Base-by-base conservation (phyloP, 30 jellyfish, hydroid and myxozoan genomes). In the Aurelia aurita region DNA sequence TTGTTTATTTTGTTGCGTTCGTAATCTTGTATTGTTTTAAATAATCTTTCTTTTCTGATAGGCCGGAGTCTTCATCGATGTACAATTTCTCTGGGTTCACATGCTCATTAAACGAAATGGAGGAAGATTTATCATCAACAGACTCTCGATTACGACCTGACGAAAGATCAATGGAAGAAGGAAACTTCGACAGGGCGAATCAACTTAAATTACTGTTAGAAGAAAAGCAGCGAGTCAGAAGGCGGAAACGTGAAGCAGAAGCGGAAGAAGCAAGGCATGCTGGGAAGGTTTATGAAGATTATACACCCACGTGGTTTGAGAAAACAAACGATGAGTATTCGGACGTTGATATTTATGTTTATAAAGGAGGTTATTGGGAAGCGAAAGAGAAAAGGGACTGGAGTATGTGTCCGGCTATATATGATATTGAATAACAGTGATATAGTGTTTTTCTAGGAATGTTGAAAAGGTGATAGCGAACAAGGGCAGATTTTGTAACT, bases 341-440 rank as follows among this genome's bases (percentile, higher is more conserved):
- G 18, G 97, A 85, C 75, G 25, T 46, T 19, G 96, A 86, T 2
- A 95, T 95, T 11, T 95, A 43, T 75, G 97, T 90, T 55, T 95
- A 95, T 60, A 95, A 95, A 69, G 99, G 99, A 0, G 99, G 99
- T 25, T 95, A 95, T 68, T 95, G 99, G 99, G 99, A 95, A 71
- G 99, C 97, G 60, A 95, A 95, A 60, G 97, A 78, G 80, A 95
- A 84, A 64, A 80, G 68, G 18, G 99, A 95, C 55, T 95, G 96
- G 96, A 61, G 86, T 39, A 71, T 51, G 72, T 95, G 99, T 73
- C 99, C 99, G 3, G 75, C 26, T 4, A 90, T 95, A n/a, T 95
- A 89, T 71, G 95, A 86, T 46, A 75, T 32, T 53, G 32, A 31
- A 27, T 58, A 11, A 31, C 61, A 39, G 51, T 39, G 51, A 39